Base-by-base conservation (phyloP, 2,113 vertebrate genomes). In the Sialia sialis region DNA sequence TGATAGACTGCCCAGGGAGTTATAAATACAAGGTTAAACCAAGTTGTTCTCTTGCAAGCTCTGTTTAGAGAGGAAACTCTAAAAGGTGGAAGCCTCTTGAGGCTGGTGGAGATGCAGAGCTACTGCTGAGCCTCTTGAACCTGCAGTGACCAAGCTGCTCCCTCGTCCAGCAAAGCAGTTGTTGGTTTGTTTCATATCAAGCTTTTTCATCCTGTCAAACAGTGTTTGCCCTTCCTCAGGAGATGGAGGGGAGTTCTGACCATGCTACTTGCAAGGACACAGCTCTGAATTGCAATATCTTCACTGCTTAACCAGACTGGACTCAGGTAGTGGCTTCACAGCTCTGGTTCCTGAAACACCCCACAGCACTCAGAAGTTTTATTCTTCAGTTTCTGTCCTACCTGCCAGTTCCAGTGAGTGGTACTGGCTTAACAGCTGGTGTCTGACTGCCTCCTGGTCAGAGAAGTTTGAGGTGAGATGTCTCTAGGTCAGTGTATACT, bases 331-430 rank as follows among this genome's bases (percentile, higher is more conserved):
- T 10, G 10, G 34, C 48, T 58, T 39, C 38, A 2, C 48, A 41
- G 38, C 56, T 66, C 4, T 3, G 73, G 74, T 51, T 68, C 3
- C 36, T 19, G 10, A 23, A 48, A 13, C 30, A 3, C n/a, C 60
- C 36, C 36, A 0, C 51, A 17, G 69, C 21, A 4, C 27, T 38
- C 34, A 16, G 19, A 18, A 18, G 11, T n/a, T 30, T 30, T 9
- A 2, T 13, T 70, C 22, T 38, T 70, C 1, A 11, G 17, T 21
- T 56, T 67, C 81, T 56, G 16, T 54, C 32, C 34, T 30, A 3
- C 32, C 52, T 19, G 12, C 36, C 44, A 12, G 20, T 39, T 62
- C 46, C 8, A 3, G 29, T 7, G 44, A 27, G 2, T 0, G 5
- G 10, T 68, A 1, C 21, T 2, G 8, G 6, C n/a, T 41, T 8